Percentiles rank a stretch among this genome's conserved stretches.
phyloP scores from a whole-genome alignment of 2,113 vertebrate genomes.

The Semicossyphus pulcher region DNA sequence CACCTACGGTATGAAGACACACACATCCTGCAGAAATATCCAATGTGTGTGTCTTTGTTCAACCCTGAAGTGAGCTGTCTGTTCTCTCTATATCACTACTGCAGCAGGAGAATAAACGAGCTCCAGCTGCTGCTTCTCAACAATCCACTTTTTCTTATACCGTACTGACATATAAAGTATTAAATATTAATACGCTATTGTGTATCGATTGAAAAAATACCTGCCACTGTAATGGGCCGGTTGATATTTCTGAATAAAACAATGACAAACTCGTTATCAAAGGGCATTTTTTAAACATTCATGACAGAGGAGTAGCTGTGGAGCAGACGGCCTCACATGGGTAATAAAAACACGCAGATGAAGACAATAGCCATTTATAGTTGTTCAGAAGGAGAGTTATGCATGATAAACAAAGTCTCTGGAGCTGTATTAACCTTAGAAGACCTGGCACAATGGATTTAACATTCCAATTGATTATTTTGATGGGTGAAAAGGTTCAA shows the following conservation, averaged over 20 bases:
- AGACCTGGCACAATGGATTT: slow-evolving; percentile 47
- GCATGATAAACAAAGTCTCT: slow-evolving; percentile 71
- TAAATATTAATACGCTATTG: slow-evolving; percentile 84
- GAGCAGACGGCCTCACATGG: slow-evolving; percentile 69
- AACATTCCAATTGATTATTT: slow-evolving; percentile 66
- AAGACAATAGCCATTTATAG: slow-evolving; percentile 73
- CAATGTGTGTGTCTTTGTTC: neutral
- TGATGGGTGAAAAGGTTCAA: slow-evolving; percentile 58
- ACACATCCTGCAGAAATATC: slow-evolving; percentile 27
- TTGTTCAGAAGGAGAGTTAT: slow-evolving; percentile 67
- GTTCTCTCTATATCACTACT: slow-evolving; percentile 47
- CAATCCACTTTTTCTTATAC: slow-evolving; percentile 74
- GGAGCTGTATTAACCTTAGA: slow-evolving; percentile 70
- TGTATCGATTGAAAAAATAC: slow-evolving; percentile 84
- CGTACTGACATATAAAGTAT: slow-evolving; percentile 82
- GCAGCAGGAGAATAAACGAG: slow-evolving; percentile 73
- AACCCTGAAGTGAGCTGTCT: slow-evolving; percentile 45
- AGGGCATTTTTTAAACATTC: slow-evolving; percentile 88
- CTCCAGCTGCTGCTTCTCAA: slow-evolving; percentile 67
- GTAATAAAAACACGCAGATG: slow-evolving; percentile 75
- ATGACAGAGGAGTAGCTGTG: slow-evolving; percentile 80
- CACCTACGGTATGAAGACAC: slow-evolving; percentile 27
- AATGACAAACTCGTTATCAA: slow-evolving; percentile 86
- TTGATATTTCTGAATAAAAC: slow-evolving; percentile 88
- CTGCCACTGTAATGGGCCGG: slow-evolving; percentile 82